Evolutionary conservation across 2,113 vertebrate species (phyloP), one percentile per base, ranked within the genome.

Genomic region (Pomatostomus ruficeps): DNA sequence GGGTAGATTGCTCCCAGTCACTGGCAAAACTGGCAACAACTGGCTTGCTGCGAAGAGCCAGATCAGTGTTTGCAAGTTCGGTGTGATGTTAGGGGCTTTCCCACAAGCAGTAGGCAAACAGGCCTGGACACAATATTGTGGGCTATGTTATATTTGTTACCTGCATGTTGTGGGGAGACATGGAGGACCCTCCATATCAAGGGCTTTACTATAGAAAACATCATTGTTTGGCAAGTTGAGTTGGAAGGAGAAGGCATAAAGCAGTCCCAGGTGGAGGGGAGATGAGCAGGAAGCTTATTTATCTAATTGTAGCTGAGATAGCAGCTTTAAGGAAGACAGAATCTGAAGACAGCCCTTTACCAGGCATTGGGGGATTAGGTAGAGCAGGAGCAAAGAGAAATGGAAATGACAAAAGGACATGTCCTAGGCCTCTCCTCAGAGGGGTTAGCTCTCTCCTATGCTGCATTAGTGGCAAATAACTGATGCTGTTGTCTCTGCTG

Each of bases 331-430:
- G 94, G 78, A 83, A 72, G 26, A 55, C 33, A 91, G 49, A 35
- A 36, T 79, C 74, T 36, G 92, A 65, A 74, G 31, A 48, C 45
- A 92, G 45, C 13, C 20, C 38, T 90, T 93, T 86, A 86, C 89
- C 71, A 85, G 66, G 58, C 66, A 46, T 66, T 82, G 63, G 86
- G 23, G 70, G 31, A 95, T 93, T 92, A 95, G 77, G 55, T 57
- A 62, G 46, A 33, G 71, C 7, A 35, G 67, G 63, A 90, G 65
- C 5, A 88, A 91, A 93, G 82, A 85, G 25, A 86, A 92, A 89
- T 76, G n/a, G 84, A 92, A 95, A 85, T 29, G 14, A 76, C 65
- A 93, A 81, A 95, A 91, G 42, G 48, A 74, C 43, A 92, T 65
- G 52, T 86, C 17, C 17, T 68, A 75, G 88, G 72, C 80, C 90